A percentile compares a stretch with the other conserved stretches of the same genome.
These are phyloP conservation scores for Heterodera carotae DNA, from an alignment of 1,140 invertebrate species.

Conservation along the genomic window DNA sequence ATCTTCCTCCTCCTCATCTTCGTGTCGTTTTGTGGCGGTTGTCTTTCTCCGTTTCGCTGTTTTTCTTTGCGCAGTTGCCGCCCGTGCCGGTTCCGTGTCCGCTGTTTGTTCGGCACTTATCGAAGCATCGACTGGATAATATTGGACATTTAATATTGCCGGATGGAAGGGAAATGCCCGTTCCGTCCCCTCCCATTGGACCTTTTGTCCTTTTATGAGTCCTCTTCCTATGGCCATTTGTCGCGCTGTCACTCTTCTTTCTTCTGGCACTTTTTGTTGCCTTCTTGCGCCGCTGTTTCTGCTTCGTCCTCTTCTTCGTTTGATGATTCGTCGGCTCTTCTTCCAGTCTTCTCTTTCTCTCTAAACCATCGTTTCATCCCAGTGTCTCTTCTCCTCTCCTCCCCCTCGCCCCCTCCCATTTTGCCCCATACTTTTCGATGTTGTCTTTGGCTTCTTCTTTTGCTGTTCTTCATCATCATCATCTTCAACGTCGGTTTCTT, in stretches of 20 bases:
- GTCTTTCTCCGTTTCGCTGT: too few relatives aligned
- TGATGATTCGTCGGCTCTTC: neutral
- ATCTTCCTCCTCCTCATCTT: neutral
- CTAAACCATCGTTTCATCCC: neutral
- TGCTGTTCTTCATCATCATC: neutral
- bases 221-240: neutral
- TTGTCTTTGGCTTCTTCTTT: too few relatives aligned
- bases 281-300: neutral
- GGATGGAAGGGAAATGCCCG: too few relatives aligned
- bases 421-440: neutral
- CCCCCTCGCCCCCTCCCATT: neutral
- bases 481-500: neutral
- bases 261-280: conserved; percentile 29
- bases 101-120: neutral
- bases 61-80: too few relatives aligned
- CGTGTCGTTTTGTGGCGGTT: too few relatives aligned
- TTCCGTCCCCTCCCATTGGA: too few relatives aligned
- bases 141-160: neutral
- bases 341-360: neutral
- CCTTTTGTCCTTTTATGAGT: neutral
- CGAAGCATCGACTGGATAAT: neutral
- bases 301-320: neutral
- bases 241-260: conserved; percentile 24
- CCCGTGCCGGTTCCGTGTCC: neutral
- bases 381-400: neutral